phyloP scores from a whole-genome alignment of 2,888 invertebrate genomes.

The Cheilosia soror region DNA sequence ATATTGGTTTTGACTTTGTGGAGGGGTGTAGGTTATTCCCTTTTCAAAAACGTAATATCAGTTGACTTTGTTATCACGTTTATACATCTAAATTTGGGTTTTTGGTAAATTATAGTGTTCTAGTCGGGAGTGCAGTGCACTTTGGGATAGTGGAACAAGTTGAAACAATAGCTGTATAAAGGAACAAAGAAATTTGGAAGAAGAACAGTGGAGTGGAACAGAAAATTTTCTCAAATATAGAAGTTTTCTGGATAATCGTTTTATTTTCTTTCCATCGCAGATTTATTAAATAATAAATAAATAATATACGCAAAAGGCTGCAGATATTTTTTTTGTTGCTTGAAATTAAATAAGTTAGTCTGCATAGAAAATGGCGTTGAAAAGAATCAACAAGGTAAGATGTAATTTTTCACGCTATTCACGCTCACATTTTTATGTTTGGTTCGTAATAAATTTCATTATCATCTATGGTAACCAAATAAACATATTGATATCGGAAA shows the following conservation, averaged over 20 bases:
- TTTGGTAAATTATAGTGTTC: constrained; percentile 49
- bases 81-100: constrained; percentile 19
- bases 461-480: constrained; percentile 56
- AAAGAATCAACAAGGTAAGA: constrained; percentile 95
- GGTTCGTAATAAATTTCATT: constrained; percentile 63
- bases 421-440: constrained; percentile 64
- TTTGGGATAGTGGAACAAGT: constrained; percentile 64
- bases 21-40: constrained; percentile 32
- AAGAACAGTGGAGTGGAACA: constrained; percentile 70
- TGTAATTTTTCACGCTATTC: constrained; percentile 53
- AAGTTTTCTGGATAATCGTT: constrained; percentile 69
- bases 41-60: constrained; percentile 11
- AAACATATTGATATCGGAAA: constrained; percentile 55
- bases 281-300: constrained; percentile 66
- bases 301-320: constrained; percentile 41
- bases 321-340: constrained; percentile 62
- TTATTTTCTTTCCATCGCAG: constrained; percentile 60
- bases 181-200: constrained; percentile 69
- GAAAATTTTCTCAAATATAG: constrained; percentile 73
- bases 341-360: constrained; percentile 51
- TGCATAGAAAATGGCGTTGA: constrained; percentile 92
- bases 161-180: constrained; percentile 61
- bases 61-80: constrained; percentile 29
- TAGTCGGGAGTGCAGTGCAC: constrained; percentile 64
- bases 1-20: constrained; percentile 22